Percentiles rank a stretch among this genome's conserved stretches.
Conservation (phyloP, 2,888 invertebrate species). For the Himalopsyche kuldschensis region DNA sequence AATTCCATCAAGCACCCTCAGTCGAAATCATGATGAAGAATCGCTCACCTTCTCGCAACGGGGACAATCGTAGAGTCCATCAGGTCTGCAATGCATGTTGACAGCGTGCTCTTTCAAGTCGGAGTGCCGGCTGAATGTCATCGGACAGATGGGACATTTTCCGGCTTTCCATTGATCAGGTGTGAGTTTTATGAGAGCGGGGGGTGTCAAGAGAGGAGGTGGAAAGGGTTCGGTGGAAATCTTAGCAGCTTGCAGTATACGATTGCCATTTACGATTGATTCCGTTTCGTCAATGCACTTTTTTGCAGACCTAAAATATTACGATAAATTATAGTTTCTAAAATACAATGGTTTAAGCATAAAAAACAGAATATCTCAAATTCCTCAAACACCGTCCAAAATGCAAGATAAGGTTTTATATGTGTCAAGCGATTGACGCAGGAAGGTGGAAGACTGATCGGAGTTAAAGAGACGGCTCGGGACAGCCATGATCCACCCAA, state of each 20-base stretch:
- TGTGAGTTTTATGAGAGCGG: not conserved
- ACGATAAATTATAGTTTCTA: too few species aligned
- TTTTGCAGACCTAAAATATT: not conserved
- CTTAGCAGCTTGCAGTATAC: not conserved
- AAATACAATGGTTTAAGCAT: too few species aligned
- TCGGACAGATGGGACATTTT: constrained; percentile 70
- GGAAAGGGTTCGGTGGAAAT: not conserved
- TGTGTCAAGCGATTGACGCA: too few species aligned
- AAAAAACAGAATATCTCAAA: too few species aligned
- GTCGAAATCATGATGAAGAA: constrained; percentile 6
- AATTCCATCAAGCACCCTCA: too few species aligned
- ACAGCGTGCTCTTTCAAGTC: constrained; percentile 68
- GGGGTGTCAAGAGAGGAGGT: not conserved
- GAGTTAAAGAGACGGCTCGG: too few species aligned
- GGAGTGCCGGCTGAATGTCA: constrained; percentile 67
- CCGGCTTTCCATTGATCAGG: not conserved
- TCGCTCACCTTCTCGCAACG: constrained; percentile 63
- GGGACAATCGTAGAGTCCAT: constrained; percentile 70
- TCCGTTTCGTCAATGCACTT: not conserved
- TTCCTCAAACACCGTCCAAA: too few species aligned
- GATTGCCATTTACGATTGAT: not conserved
- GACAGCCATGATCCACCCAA: too few species aligned
- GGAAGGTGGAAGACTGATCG: too few species aligned
- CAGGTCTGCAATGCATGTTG: constrained; percentile 57
- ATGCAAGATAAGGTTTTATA: too few species aligned